These are phyloP conservation scores for Hoplostethus atlanticus DNA, from an alignment of 2,797 vertebrate genomes.

Conservation along the genomic window DNA sequence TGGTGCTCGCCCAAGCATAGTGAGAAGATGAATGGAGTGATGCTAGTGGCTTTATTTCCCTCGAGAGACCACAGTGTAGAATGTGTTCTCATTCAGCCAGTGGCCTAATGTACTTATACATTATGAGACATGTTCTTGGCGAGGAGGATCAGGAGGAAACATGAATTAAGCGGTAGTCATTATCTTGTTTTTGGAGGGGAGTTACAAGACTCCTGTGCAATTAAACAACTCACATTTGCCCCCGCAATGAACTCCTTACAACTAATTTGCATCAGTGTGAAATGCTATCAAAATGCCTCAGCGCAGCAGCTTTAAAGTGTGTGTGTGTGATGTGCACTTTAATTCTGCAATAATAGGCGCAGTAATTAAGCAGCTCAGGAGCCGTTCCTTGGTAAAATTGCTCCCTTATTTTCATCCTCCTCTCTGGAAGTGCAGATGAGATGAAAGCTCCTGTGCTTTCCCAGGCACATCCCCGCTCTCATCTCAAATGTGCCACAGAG, in stretches of 20 bases:
- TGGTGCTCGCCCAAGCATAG: conserved; percentile 38
- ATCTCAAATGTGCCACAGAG: conserved; percentile 57
- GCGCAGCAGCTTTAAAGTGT: conserved; percentile 59
- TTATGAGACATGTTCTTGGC: conserved; percentile 55
- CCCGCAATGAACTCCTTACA: conserved; percentile 63
- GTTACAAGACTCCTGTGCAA: conserved; percentile 68
- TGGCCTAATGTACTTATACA: conserved; percentile 60
- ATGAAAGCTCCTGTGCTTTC: conserved; percentile 54
- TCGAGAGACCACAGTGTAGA: conserved; percentile 31
- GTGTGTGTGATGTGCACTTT: conserved; percentile 59
- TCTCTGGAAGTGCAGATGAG: conserved; percentile 44
- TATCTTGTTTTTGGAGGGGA: conserved; percentile 78
- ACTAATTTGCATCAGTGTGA: conserved; percentile 73
- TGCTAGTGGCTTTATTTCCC: conserved; percentile 87
- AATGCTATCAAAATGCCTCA: conserved; percentile 61
- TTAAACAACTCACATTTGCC: conserved; percentile 69
- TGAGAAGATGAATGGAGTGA: conserved; percentile 71
- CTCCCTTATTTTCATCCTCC: conserved; percentile 52
- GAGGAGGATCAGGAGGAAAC: conserved; percentile 53
- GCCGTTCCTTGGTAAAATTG: conserved; percentile 62
- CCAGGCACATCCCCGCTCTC: conserved; percentile 26
- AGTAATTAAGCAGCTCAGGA: conserved; percentile 77
- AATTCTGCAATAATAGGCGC: conserved; percentile 72
- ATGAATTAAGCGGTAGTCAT: conserved; percentile 65
- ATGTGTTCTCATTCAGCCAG: conserved; percentile 54